Evolutionary conservation across 2,113 vertebrate species (phyloP).

Genomic region (Lonchura striata): DNA sequence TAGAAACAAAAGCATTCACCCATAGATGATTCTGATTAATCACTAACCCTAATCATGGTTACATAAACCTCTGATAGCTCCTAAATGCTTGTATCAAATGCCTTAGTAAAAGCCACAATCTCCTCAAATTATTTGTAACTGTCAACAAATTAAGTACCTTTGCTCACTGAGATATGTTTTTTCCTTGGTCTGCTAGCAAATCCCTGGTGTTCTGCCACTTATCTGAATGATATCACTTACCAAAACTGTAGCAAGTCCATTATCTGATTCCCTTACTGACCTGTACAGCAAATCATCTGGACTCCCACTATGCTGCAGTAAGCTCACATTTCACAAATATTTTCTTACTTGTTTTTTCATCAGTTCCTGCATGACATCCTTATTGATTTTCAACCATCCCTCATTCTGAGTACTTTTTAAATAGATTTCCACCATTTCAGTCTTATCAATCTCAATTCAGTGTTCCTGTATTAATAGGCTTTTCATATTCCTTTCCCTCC

Average conservation of each 20-base stretch:
- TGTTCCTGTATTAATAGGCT: constrained; percentile 7
- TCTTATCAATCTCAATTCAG: neutral
- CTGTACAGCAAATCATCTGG: neutral
- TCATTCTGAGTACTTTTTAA: neutral
- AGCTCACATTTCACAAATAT: constrained; percentile 26
- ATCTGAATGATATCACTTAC: neutral
- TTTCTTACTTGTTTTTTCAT: constrained; percentile 7
- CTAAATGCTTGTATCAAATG: neutral
- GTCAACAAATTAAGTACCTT: neutral
- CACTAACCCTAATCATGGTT: neutral
- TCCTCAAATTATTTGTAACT: neutral
- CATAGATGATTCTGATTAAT: neutral
- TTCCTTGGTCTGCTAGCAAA: neutral
- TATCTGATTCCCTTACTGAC: neutral
- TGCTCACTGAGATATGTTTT: neutral
- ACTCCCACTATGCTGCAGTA: neutral
- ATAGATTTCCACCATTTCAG: neutral
- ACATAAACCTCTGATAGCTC: neutral
- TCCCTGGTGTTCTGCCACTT: neutral
- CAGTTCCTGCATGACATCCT: neutral
- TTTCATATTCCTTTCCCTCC: neutral
- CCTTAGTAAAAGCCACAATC: neutral
- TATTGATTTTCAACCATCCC: neutral
- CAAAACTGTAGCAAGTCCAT: neutral
- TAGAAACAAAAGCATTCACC: neutral